phyloP scores from a whole-genome alignment of 2,888 invertebrate species.

The Napeogenes sylphis region DNA sequence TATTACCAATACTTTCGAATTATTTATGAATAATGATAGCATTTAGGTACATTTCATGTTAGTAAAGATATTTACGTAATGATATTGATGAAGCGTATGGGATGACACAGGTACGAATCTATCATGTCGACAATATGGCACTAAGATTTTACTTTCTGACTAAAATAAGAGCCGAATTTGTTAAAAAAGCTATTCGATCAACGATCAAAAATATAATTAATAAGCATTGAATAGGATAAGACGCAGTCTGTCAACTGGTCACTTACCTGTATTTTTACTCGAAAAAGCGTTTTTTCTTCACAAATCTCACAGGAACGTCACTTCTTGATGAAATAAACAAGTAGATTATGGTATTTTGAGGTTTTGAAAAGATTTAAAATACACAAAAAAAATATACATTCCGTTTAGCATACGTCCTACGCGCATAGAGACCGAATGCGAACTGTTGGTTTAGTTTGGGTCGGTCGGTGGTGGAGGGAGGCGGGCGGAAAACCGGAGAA shows the following conservation, averaged over 20 bases:
- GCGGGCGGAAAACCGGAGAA: conserved; percentile 71
- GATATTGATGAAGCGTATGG: conserved; percentile 45
- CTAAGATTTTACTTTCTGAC: conserved; percentile 33
- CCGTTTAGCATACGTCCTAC: conserved; percentile 70
- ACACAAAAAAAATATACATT: conserved; percentile 75
- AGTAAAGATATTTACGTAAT: conserved; percentile 33
- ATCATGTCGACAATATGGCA: conserved; percentile 46
- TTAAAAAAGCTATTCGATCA: conserved; percentile 47
- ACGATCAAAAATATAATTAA: conserved; percentile 47
- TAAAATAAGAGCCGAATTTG: conserved; percentile 34
- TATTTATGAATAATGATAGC: background rate
- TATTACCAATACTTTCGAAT: conserved; percentile 36
- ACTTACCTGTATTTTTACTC: conserved; percentile 72
- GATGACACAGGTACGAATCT: conserved; percentile 43
- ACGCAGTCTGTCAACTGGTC: conserved; percentile 72
- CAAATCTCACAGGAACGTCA: conserved; percentile 66
- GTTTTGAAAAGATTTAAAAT: conserved; percentile 70
- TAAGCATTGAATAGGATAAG: conserved; percentile 66
- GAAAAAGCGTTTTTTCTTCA: conserved; percentile 61
- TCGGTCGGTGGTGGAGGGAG: conserved; percentile 45
- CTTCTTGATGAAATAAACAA: conserved; percentile 56
- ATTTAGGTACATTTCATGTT: conserved; percentile 21
- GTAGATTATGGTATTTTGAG: conserved; percentile 72
- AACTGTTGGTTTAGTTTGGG: conserved; percentile 73
- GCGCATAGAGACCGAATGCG: conserved; percentile 77